These are phyloP conservation scores for Podotricha telesiphe DNA, from an alignment of 2,888 invertebrate genomes.

Conservation along the genomic window DNA sequence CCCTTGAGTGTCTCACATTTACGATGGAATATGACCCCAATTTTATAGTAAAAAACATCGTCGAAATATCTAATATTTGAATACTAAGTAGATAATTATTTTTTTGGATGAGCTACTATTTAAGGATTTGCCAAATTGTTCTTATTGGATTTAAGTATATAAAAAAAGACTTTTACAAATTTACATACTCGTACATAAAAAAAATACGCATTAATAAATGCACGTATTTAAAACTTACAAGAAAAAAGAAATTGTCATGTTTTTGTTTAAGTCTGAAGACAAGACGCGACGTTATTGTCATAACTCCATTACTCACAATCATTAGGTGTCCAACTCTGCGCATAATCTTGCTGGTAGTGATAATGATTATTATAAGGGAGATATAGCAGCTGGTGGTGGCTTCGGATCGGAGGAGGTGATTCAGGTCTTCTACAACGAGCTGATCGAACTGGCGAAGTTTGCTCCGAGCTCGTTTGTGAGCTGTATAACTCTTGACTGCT, in stretches of 20 bases:
- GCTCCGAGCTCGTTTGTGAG: constrained; percentile 76
- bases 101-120: too few species aligned
- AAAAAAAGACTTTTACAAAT: too few species aligned
- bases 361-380: constrained; percentile 85
- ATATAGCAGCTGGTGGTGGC: constrained; percentile 87
- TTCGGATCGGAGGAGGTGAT: constrained; percentile 88
- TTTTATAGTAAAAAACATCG: too few species aligned
- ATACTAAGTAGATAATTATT: too few species aligned
- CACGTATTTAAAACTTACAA: background rate
- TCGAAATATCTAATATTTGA: too few species aligned
- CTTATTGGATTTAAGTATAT: too few species aligned
- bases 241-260: background rate
- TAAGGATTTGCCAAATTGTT: too few species aligned
- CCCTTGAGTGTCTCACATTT: background rate
- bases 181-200: too few species aligned
- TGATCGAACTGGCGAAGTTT: constrained; percentile 73
- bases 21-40: too few species aligned
- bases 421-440: constrained; percentile 83
- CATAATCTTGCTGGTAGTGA: constrained; percentile 70
- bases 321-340: constrained; percentile 61
- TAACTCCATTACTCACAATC: constrained; percentile 63
- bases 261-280: background rate
- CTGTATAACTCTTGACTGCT: constrained; percentile 78
- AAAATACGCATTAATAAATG: too few species aligned
- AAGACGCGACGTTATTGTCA: background rate